Evolutionary conservation across 2,888 invertebrate genomes (phyloP).

Genomic region (Tromatobia lineatoria): DNA sequence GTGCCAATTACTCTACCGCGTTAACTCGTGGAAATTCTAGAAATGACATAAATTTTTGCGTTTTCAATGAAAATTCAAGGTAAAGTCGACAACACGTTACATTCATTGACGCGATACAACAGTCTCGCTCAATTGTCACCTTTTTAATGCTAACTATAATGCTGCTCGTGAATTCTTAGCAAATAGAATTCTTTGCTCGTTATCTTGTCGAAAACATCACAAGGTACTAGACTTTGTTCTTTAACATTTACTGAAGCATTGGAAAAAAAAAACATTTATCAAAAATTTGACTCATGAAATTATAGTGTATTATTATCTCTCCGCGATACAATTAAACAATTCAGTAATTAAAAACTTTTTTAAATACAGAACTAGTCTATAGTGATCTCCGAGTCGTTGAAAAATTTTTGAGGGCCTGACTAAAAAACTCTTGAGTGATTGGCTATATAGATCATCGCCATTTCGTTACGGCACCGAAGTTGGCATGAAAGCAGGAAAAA

Average conservation of each 20-base stretch:
- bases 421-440: background rate
- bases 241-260: background rate
- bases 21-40: slow-evolving; percentile 29
- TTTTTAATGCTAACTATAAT: slow-evolving; percentile 30
- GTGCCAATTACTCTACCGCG: slow-evolving; percentile 18
- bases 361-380: background rate
- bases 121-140: slow-evolving; percentile 38
- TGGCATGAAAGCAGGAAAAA: slow-evolving; percentile 54
- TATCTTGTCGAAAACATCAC: slow-evolving; percentile 25
- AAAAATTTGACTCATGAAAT: background rate
- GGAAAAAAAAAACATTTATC: background rate
- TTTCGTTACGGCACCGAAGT: slow-evolving; percentile 30
- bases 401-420: background rate
- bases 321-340: background rate
- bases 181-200: slow-evolving; percentile 13
- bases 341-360: background rate
- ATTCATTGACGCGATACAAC: background rate
- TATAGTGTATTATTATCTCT: background rate
- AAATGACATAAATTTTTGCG: slow-evolving; percentile 17
- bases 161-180: slow-evolving; percentile 8
- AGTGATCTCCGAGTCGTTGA: background rate
- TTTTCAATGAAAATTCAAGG: slow-evolving; percentile 45
- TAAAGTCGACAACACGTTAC: background rate
- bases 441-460: background rate
- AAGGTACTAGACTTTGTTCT: background rate